Conservation (phyloP, 2,113 vertebrate species). For the Laterallus jamaicensis region DNA sequence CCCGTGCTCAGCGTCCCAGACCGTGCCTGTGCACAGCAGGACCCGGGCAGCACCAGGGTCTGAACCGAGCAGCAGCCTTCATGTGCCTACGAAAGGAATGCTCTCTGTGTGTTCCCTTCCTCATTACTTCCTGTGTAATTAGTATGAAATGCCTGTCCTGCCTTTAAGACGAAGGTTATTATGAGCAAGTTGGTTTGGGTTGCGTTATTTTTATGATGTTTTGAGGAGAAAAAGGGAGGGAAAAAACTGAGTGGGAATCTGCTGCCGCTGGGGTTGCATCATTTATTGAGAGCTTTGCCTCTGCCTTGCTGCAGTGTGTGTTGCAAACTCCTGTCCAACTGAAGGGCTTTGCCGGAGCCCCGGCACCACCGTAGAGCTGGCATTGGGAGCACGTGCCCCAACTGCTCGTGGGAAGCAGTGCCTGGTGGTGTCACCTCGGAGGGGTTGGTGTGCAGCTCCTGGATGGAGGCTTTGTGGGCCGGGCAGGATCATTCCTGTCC, state of each 20-base stretch:
- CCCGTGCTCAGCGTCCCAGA: neutral
- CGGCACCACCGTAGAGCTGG: neutral
- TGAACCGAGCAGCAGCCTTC: neutral
- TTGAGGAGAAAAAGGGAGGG: neutral
- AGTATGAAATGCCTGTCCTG: slow-evolving; percentile 12
- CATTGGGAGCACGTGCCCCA: neutral
- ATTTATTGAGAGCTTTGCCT: slow-evolving; percentile 21
- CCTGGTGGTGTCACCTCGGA: neutral
- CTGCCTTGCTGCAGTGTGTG: neutral
- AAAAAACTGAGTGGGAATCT: neutral
- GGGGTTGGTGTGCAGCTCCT: neutral
- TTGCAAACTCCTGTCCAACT: neutral
- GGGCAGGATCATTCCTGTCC: neutral
- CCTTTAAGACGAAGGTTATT: slow-evolving; percentile 24
- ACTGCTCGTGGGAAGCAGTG: rapidly evolving
- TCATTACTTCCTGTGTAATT: slow-evolving; percentile 23
- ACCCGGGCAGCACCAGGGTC: neutral
- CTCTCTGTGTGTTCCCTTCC: neutral
- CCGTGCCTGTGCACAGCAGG: neutral
- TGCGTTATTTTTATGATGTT: neutral
- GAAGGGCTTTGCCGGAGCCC: neutral
- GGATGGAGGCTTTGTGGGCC: neutral
- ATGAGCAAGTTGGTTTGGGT: neutral
- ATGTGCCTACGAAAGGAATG: neutral
- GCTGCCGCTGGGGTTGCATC: slow-evolving; percentile 22